Percentiles rank a stretch among this genome's conserved stretches.
These are phyloP conservation scores for Nyctereutes procyonoides DNA, from an alignment of 2,113 vertebrate species.

Conservation along the genomic window DNA sequence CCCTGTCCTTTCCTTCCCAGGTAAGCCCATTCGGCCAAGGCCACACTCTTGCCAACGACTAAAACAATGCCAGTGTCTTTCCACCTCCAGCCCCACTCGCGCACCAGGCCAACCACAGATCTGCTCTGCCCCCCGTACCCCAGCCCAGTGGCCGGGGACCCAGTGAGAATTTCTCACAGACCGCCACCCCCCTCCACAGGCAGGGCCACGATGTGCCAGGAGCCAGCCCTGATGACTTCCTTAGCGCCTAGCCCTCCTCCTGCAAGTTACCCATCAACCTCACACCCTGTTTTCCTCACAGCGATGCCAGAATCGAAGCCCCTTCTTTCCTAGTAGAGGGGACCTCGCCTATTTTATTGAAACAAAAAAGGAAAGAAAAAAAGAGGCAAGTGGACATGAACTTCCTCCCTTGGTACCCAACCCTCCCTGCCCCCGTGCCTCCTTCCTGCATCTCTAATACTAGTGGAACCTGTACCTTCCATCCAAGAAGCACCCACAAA, in stretches of 20 bases:
- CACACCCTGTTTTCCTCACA: background rate
- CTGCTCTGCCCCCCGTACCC: background rate
- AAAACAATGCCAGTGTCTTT: background rate
- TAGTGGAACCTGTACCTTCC: background rate
- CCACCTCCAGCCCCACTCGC: accelerated
- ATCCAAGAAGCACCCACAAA: background rate
- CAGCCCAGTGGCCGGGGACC: accelerated
- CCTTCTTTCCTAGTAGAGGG: background rate
- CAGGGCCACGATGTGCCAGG: accelerated
- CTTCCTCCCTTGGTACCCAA: background rate
- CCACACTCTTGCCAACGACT: background rate
- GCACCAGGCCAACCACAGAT: background rate
- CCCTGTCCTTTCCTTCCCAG: background rate
- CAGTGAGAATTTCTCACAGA: background rate
- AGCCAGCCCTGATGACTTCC: background rate
- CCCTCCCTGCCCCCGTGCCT: accelerated
- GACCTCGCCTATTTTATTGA: background rate
- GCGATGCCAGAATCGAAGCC: background rate
- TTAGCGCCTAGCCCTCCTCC: accelerated
- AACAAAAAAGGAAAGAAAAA: background rate
- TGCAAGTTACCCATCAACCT: background rate
- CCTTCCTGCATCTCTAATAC: background rate
- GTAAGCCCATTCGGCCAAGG: background rate
- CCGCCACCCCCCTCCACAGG: accelerated
- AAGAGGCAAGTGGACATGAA: background rate